Evolutionary conservation across 2,797 vertebrate species (phyloP).

Genomic region (Halcyon chelicuti): DNA sequence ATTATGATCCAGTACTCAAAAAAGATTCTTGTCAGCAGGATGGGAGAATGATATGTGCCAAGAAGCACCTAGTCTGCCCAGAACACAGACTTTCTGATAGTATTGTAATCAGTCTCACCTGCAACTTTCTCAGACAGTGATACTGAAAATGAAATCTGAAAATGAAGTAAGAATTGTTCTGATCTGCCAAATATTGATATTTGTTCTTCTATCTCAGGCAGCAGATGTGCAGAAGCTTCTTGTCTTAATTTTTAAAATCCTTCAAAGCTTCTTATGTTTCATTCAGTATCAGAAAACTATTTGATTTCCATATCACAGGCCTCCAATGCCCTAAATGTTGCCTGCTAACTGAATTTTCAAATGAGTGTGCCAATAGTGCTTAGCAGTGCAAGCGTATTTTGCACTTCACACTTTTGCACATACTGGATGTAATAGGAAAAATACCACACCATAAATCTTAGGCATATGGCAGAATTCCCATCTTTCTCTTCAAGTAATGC

Average conservation of each 20-base stretch:
- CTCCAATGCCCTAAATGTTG: constrained; percentile 5
- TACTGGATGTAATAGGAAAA: background rate
- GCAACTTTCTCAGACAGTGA: background rate
- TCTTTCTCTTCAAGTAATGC: background rate
- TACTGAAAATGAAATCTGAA: background rate
- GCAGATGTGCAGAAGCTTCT: background rate
- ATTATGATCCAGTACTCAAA: background rate
- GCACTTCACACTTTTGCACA: background rate
- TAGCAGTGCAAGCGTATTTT: background rate
- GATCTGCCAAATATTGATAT: background rate
- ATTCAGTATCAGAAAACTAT: background rate
- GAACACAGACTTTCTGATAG: background rate
- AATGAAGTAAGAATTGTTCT: background rate
- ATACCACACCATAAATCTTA: background rate
- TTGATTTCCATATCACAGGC: background rate
- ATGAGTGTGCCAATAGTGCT: background rate
- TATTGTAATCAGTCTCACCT: background rate
- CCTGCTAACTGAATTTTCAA: background rate
- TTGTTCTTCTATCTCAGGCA: background rate
- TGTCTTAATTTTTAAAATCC: background rate
- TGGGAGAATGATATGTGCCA: background rate
- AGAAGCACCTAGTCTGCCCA: background rate
- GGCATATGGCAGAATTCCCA: background rate
- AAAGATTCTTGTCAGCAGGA: background rate
- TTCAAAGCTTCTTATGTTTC: background rate